Evolutionary conservation across 2,797 vertebrate genomes (phyloP).

Genomic region (Hafferia zeledoni): DNA sequence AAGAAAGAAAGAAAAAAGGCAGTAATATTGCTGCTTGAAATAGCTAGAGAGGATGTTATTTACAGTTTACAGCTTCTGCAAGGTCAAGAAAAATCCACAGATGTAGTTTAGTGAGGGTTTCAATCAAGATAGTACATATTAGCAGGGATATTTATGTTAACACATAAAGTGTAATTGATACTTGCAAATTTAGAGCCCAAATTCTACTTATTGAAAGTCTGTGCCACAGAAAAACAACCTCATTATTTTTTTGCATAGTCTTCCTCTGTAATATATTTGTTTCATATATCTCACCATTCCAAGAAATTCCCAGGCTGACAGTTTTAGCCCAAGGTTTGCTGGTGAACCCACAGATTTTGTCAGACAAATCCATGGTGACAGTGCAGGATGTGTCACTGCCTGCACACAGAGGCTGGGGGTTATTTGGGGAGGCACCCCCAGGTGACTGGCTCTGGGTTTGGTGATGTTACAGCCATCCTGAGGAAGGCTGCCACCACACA

Average conservation of each 20-base stretch:
- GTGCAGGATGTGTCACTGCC: background rate
- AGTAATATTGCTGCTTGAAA: background rate
- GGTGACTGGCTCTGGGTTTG: accelerated
- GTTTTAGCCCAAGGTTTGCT: background rate
- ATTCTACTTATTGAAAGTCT: background rate
- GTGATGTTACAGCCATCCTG: background rate
- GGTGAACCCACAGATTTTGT: background rate
- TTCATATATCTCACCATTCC: background rate
- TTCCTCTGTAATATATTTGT: background rate
- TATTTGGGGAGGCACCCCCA: background rate
- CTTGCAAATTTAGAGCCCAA: background rate
- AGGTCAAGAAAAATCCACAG: slow-evolving; percentile 45
- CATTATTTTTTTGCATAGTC: background rate
- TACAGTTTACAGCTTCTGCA: slow-evolving; percentile 11
- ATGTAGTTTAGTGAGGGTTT: background rate
- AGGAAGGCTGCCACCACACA: background rate
- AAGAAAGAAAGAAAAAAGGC: background rate
- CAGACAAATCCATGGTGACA: background rate
- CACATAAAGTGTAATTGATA: background rate
- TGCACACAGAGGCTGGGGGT: background rate
- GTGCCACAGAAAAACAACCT: background rate
- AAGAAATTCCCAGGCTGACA: background rate
- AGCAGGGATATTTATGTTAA: slow-evolving; percentile 20
- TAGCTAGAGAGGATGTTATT: slow-evolving; percentile 34
- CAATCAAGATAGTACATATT: background rate